Evolutionary conservation across 92 coral and sea anemone species (phyloP).

Genomic region (Diadumene lineata): DNA sequence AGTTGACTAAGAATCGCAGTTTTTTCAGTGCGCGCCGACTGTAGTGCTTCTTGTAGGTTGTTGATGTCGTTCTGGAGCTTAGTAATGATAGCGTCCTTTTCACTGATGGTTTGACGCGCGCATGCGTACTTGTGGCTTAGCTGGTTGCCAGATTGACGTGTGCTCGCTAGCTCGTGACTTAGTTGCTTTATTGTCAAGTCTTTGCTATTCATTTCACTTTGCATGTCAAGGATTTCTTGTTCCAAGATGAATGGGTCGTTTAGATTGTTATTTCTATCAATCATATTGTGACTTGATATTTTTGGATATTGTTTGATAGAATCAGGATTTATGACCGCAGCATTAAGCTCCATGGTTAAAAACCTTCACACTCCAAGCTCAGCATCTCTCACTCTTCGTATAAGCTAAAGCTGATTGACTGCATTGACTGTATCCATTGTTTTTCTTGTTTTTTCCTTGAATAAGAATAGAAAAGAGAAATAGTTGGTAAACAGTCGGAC

Average conservation of each 20-base stretch:
- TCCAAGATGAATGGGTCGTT: conserved; percentile 38
- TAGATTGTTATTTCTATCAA: conserved; percentile 7
- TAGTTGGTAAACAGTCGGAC: background rate
- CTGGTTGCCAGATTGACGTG: conserved; percentile 70
- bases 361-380: background rate
- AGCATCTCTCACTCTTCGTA: conserved; percentile 32
- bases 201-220: conserved; percentile 61
- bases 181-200: conserved; percentile 79
- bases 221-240: conserved; percentile 67
- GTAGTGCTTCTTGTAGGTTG: conserved; percentile 74
- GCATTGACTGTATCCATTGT: background rate
- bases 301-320: conserved; percentile 50
- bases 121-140: conserved; percentile 84
- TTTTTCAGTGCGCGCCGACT: conserved; percentile 73
- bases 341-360: conserved; percentile 71
- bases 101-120: conserved; percentile 71
- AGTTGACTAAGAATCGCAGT: conserved; percentile 59
- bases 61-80: conserved; percentile 78
- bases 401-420: conserved; percentile 8
- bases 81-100: conserved; percentile 80
- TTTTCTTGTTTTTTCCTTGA: background rate
- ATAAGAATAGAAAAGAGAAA: background rate
- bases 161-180: conserved; percentile 61
- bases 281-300: conserved; percentile 8
- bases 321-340: conserved; percentile 68